These are phyloP conservation scores for Subacronicta megacephala DNA, from an alignment of 2,888 invertebrate species.

Conservation along the genomic window DNA sequence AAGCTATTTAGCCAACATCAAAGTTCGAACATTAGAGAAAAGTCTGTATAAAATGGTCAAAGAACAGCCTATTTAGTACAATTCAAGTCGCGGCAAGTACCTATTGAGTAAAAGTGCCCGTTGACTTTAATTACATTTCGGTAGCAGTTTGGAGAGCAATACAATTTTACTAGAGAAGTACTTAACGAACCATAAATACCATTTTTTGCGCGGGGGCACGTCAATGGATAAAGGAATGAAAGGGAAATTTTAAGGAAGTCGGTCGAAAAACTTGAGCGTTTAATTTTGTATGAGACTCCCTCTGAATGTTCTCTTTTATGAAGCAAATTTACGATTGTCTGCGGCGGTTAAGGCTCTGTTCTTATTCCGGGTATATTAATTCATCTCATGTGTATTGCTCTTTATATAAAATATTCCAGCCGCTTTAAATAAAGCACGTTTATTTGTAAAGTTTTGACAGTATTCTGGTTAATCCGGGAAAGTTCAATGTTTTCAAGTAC, in stretches of 20 bases:
- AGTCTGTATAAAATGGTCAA: constrained; percentile 53
- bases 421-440: constrained; percentile 47
- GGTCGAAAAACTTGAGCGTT: constrained; percentile 40
- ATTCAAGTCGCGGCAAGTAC: constrained; percentile 53
- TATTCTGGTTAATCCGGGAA: constrained; percentile 6
- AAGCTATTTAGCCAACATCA: constrained; percentile 58
- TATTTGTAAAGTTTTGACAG: constrained; percentile 40
- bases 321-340: constrained; percentile 51
- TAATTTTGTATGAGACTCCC: constrained; percentile 50
- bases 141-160: constrained; percentile 42
- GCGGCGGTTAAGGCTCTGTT: constrained; percentile 38
- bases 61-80: constrained; percentile 47
- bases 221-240: constrained; percentile 49
- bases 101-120: constrained; percentile 59
- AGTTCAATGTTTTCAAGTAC: constrained; percentile 16
- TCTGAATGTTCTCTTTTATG: constrained; percentile 50
- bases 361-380: constrained; percentile 42
- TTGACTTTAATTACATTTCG: constrained; percentile 64
- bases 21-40: constrained; percentile 57
- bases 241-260: constrained; percentile 36
- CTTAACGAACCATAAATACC: constrained; percentile 67
- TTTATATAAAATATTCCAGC: constrained; percentile 22
- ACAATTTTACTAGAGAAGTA: constrained; percentile 54
- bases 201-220: constrained; percentile 48
- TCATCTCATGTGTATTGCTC: constrained; percentile 49